Evolutionary conservation across 2,113 vertebrate genomes (phyloP).

Genomic region (Phaethon lepturus): DNA sequence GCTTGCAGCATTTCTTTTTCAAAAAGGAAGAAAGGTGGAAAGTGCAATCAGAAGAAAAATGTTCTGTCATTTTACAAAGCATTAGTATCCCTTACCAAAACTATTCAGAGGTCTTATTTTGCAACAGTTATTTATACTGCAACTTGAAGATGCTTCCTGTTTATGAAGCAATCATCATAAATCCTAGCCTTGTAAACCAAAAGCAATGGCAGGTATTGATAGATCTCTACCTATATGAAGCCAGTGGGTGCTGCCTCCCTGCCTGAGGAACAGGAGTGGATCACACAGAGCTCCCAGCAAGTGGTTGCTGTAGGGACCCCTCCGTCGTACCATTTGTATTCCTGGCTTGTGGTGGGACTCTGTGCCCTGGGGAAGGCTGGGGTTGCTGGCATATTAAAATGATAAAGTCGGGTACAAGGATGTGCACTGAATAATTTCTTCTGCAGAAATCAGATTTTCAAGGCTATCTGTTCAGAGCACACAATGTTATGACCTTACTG

Average conservation of each 20-base stretch:
- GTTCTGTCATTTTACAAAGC: conserved; percentile 12
- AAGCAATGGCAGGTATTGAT: not conserved
- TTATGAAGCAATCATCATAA: conserved; percentile 36
- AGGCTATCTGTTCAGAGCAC: not conserved
- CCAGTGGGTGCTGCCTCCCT: not conserved
- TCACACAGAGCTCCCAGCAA: not conserved
- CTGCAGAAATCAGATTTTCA: not conserved
- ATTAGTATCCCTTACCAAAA: not conserved
- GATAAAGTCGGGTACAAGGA: not conserved
- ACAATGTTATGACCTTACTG: not conserved
- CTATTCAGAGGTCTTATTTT: not conserved
- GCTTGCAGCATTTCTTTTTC: not conserved
- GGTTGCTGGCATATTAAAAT: not conserved
- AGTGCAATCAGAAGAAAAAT: conserved; percentile 51
- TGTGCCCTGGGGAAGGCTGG: not conserved
- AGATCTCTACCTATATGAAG: not conserved
- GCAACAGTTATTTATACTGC: conserved; percentile 10
- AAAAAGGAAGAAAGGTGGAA: conserved; percentile 14
- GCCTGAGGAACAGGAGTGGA: not conserved
- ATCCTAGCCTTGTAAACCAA: not conserved
- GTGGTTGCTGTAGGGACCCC: not conserved
- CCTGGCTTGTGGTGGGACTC: not conserved
- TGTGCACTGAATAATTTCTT: not conserved
- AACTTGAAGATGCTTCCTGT: not conserved
- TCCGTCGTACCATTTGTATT: not conserved